These are phyloP conservation scores for Sphinx pinastri DNA, from an alignment of 2,888 invertebrate species.

Conservation along the genomic window DNA sequence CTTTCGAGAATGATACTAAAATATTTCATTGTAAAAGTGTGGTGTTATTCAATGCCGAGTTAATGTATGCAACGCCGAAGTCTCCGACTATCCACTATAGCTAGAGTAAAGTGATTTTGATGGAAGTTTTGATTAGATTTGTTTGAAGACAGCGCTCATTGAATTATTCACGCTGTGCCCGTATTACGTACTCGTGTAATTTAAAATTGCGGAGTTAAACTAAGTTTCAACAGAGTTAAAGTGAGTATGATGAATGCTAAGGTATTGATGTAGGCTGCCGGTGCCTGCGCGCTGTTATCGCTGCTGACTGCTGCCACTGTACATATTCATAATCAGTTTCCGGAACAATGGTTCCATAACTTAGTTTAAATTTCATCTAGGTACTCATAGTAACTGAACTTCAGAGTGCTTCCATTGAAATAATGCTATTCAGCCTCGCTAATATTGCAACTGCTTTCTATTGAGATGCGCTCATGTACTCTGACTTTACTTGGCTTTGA, in stretches of 20 bases:
- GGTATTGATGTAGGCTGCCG: constrained; percentile 46
- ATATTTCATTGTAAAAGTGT: background rate
- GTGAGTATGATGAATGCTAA: constrained; percentile 57
- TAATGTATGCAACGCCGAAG: constrained; percentile 5
- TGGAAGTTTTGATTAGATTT: constrained; percentile 66
- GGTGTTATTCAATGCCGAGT: background rate
- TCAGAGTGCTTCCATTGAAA: constrained; percentile 36
- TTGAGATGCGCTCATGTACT: constrained; percentile 7
- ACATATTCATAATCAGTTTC: constrained; percentile 33
- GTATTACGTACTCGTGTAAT: constrained; percentile 48
- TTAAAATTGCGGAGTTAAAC: constrained; percentile 59
- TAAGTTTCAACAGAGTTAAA: constrained; percentile 44
- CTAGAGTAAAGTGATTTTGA: constrained; percentile 38
- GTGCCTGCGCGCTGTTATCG: constrained; percentile 17
- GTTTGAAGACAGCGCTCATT: constrained; percentile 59
- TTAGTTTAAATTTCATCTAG: constrained; percentile 39
- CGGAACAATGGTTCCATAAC: constrained; percentile 38
- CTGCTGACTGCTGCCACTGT: constrained; percentile 4
- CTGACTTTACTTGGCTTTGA: constrained; percentile 3
- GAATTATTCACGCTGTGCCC: constrained; percentile 62
- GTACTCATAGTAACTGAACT: constrained; percentile 37
- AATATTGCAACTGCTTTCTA: constrained; percentile 6
- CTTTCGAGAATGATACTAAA: background rate
- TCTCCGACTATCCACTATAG: constrained; percentile 16
- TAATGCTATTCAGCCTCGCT: background rate